Conservation (phyloP, 2,888 invertebrate genomes). For the Rhingia campestris region DNA sequence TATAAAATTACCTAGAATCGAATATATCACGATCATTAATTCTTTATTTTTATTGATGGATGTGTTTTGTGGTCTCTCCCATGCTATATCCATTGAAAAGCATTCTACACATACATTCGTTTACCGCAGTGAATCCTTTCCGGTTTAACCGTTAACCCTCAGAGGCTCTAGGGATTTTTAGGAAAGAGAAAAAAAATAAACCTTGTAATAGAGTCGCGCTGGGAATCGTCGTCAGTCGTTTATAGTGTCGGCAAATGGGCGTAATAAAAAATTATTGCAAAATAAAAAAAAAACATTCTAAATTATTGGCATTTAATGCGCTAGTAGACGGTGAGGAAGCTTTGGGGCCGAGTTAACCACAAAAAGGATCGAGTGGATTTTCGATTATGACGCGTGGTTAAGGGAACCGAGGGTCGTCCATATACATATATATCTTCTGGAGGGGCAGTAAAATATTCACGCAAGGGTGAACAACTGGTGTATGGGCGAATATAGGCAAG, state of each 20-base stretch:
- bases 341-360: constrained; percentile 28
- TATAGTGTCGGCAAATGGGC: constrained; percentile 65
- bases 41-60: constrained; percentile 59
- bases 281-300: constrained; percentile 81
- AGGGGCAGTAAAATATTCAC: constrained; percentile 61
- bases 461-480: constrained; percentile 43
- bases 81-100: not conserved
- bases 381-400: constrained; percentile 71
- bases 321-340: constrained; percentile 17
- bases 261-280: constrained; percentile 82
- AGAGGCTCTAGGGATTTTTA: constrained; percentile 16
- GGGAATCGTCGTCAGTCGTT: constrained; percentile 60
- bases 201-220: constrained; percentile 9
- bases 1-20: constrained; percentile 43
- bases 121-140: constrained; percentile 26
- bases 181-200: constrained; percentile 8
- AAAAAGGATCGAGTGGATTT: constrained; percentile 66
- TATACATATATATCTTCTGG: constrained; percentile 2
- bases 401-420: not conserved
- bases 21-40: constrained; percentile 61
- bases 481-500: not conserved
- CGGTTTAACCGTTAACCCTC: constrained; percentile 11
- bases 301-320: constrained; percentile 81
- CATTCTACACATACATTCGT: not conserved
- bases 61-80: constrained; percentile 51